Percentiles rank a stretch among this genome's conserved stretches.
These are phyloP conservation scores for Apamea sordens DNA, from an alignment of 2,888 invertebrate genomes.

Conservation along the genomic window DNA sequence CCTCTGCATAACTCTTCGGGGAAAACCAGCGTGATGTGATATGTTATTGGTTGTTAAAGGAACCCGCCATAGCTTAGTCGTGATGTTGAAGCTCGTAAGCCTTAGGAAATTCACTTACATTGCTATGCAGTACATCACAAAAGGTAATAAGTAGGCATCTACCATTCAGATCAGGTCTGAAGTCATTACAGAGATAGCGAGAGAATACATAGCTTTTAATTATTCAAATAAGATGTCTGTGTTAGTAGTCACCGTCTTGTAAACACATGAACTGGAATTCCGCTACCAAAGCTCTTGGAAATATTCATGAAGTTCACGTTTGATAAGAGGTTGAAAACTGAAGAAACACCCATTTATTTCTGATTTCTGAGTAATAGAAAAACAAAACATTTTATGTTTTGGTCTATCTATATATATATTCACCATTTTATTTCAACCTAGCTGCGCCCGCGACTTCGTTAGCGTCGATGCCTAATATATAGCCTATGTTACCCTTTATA, in stretches of 20 bases:
- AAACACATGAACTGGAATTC: not conserved
- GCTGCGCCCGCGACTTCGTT: too few relatives aligned
- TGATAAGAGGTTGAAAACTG: not conserved
- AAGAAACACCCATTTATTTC: not conserved
- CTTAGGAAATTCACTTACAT: not conserved
- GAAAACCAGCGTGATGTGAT: not conserved
- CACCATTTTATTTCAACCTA: not conserved
- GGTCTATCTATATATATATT: not conserved
- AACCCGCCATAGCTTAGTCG: not conserved
- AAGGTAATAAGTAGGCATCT: slow-evolving; percentile 4
- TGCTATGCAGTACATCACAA: slow-evolving; percentile 6
- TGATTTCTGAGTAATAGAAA: not conserved
- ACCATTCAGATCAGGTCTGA: slow-evolving; percentile 36
- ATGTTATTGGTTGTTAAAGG: not conserved
- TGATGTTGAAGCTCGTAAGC: not conserved
- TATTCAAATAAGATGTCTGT: slow-evolving; percentile 44
- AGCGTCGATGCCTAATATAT: too few relatives aligned
- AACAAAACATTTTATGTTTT: not conserved
- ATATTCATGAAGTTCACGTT: slow-evolving; percentile 3
- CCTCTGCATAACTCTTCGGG: not conserved
- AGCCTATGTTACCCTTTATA: too few relatives aligned
- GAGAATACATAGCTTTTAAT: slow-evolving; percentile 48
- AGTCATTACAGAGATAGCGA: slow-evolving; percentile 39
- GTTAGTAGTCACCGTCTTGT: slow-evolving; percentile 37
- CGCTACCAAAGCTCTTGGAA: not conserved